Evolutionary conservation across 2,113 vertebrate genomes (phyloP).

Genomic region (Syngnathus typhle): DNA sequence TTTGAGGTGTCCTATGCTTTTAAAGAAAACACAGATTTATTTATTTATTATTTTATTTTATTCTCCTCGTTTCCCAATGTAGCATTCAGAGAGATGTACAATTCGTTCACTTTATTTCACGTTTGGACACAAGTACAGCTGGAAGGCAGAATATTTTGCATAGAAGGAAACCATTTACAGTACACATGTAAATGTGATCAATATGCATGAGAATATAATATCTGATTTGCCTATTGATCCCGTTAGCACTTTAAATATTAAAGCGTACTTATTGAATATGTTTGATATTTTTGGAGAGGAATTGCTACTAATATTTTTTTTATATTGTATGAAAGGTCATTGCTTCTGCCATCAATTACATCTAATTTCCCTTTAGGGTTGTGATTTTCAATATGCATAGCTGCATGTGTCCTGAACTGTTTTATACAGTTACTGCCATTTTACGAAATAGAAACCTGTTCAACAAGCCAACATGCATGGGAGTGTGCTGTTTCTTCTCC

Average conservation of each 20-base stretch:
- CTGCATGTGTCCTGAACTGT: conserved; percentile 43
- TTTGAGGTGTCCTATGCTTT: conserved; percentile 7
- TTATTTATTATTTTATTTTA: too few relatives aligned
- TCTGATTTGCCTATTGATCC: conserved; percentile 26
- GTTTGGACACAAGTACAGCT: conserved; percentile 11
- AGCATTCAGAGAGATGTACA: conserved; percentile 51
- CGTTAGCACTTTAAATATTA: conserved; percentile 33
- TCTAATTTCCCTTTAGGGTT: conserved; percentile 8
- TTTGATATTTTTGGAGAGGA: conserved; percentile 37
- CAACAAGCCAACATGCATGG: conserved; percentile 60
- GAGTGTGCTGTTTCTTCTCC: conserved; percentile 54
- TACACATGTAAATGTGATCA: conserved; percentile 8
- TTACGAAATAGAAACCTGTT: conserved; percentile 52
- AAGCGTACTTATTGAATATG: conserved; percentile 41
- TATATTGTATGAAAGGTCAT: conserved; percentile 49
- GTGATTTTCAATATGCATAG: conserved; percentile 28
- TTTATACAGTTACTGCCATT: conserved; percentile 25
- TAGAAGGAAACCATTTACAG: conserved; percentile 1
- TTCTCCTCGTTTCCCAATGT: conserved; percentile 35
- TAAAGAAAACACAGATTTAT: not conserved
- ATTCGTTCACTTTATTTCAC: conserved; percentile 32
- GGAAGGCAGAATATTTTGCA: not conserved
- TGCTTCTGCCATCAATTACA: conserved; percentile 3
- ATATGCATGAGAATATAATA: too few relatives aligned
- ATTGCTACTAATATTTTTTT: conserved; percentile 32